phyloP scores from a whole-genome alignment of 2,888 invertebrate species.

The Ormyrus pomaceus region DNA sequence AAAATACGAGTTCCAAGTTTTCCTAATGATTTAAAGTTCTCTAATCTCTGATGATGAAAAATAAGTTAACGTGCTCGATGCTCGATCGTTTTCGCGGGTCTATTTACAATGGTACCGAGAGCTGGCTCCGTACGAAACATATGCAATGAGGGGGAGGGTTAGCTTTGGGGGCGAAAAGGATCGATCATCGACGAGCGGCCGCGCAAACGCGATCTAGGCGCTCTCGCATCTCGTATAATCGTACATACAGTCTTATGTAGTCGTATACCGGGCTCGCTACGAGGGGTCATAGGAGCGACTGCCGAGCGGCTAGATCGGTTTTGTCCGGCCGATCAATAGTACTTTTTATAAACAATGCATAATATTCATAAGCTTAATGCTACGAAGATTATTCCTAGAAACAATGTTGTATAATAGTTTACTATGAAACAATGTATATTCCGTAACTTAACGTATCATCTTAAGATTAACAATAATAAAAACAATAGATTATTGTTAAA shows the following conservation, averaged over 20 bases:
- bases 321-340: conserved; percentile 22
- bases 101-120: conserved; percentile 22
- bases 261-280: no score
- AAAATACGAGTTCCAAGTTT: conserved; percentile 53
- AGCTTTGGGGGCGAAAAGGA: no score
- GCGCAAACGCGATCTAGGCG: no score
- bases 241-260: no score
- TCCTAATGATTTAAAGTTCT: neutral
- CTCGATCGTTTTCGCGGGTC: conserved; percentile 37
- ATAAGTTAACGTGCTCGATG: conserved; percentile 49
- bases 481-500: conserved; percentile 60
- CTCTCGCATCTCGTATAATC: no score
- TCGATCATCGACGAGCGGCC: no score
- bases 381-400: conserved; percentile 41
- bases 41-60: conserved; percentile 28
- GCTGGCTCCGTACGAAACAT: conserved; percentile 14
- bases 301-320: no score
- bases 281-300: no score
- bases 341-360: conserved; percentile 57
- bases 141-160: neutral
- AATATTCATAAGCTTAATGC: conserved; percentile 23
- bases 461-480: conserved; percentile 62
- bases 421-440: conserved; percentile 52
- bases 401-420: conserved; percentile 25
- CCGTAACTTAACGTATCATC: conserved; percentile 59